These are phyloP conservation scores for Chlorops oryzae DNA, from an alignment of 1,140 invertebrate genomes.

Conservation along the genomic window DNA sequence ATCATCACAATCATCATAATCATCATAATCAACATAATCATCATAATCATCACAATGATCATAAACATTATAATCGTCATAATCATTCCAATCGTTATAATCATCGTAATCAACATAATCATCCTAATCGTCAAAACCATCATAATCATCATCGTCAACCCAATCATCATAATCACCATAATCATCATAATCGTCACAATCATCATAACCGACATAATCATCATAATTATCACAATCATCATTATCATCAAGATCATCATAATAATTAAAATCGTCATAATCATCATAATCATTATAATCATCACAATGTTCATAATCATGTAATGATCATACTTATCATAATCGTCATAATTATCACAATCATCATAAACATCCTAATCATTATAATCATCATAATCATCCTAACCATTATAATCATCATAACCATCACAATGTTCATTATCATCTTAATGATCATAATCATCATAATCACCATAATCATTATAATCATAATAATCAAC, in stretches of 20 bases:
- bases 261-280: background rate
- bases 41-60: too few species aligned
- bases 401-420: too few species aligned
- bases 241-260: background rate
- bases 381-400: too few species aligned
- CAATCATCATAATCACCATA: background rate
- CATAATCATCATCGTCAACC: background rate
- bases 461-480: too few species aligned
- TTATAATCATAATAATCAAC: too few species aligned
- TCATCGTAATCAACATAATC: too few species aligned
- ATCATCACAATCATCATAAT: too few species aligned
- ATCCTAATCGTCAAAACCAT: too few species aligned
- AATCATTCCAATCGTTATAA: background rate
- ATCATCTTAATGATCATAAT: too few species aligned
- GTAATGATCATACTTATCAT: background rate
- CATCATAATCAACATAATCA: too few species aligned
- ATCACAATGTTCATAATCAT: background rate
- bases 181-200: background rate
- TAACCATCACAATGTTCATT: too few species aligned
- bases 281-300: background rate
- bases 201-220: background rate
- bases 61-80: slow-evolving; percentile 10
- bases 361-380: background rate
- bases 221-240: background rate
- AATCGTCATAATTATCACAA: background rate